These are phyloP conservation scores for Stegodyphus mimosarum DNA, from an alignment of 1,140 invertebrate species.

Conservation along the genomic window DNA sequence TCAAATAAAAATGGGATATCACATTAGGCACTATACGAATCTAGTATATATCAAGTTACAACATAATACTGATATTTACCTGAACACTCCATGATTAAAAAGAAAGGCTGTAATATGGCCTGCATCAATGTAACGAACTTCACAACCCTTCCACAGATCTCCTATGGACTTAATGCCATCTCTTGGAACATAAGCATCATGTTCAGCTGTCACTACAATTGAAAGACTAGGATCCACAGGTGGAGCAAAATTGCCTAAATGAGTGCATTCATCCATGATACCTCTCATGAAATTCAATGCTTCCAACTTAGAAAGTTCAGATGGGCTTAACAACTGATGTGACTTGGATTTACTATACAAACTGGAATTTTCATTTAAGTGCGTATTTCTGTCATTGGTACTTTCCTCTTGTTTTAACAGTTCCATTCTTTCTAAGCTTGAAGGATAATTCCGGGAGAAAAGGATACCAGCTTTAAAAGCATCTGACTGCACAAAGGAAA, in stretches of 20 bases:
- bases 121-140: conserved; percentile 86
- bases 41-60: background rate
- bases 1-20: background rate
- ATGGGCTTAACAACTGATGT: background rate
- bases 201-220: conserved; percentile 68
- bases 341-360: background rate
- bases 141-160: conserved; percentile 91
- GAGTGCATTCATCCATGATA: conserved; percentile 99
- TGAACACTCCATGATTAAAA: conserved; percentile 85
- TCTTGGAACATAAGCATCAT: conserved; percentile 93
- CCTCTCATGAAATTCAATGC: conserved; percentile 95
- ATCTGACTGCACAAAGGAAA: conserved; percentile 51
- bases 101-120: conserved; percentile 93
- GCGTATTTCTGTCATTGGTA: background rate
- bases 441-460: conserved; percentile 81
- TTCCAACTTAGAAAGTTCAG: conserved; percentile 53
- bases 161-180: conserved; percentile 83
- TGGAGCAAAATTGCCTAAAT: conserved; percentile 88
- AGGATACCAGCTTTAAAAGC: conserved; percentile 77
- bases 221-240: conserved; percentile 65
- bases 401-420: conserved; percentile 36
- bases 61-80: conserved; percentile 72
- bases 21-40: background rate
- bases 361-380: background rate
- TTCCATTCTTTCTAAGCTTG: conserved; percentile 69